These are phyloP conservation scores for Enteromius argenteus DNA, from an alignment of 2,797 vertebrate genomes.

Conservation along the genomic window DNA sequence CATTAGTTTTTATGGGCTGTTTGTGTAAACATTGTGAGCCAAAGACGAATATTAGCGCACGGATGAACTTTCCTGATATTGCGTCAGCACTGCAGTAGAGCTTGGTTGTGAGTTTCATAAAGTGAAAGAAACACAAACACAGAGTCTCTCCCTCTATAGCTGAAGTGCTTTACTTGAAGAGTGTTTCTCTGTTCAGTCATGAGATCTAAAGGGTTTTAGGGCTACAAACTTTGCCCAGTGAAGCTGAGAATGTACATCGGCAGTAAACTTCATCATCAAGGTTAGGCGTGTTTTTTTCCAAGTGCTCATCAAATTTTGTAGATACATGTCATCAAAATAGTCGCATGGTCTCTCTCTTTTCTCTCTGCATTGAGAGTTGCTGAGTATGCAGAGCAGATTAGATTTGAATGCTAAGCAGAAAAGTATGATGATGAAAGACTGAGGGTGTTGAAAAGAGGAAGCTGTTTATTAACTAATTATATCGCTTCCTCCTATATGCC, in stretches of 20 bases:
- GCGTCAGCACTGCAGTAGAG: constrained; percentile 38
- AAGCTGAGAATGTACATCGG: not conserved
- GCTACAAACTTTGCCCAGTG: not conserved
- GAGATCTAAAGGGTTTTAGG: not conserved
- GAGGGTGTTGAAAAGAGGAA: constrained; percentile 6
- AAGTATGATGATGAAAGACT: constrained; percentile 25
- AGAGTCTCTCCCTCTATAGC: not conserved
- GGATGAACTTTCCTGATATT: constrained; percentile 38
- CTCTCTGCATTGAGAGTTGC: constrained; percentile 23
- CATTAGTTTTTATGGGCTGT: constrained; percentile 12
- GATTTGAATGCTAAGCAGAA: constrained; percentile 36
- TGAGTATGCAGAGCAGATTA: constrained; percentile 43
- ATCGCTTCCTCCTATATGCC: not conserved
- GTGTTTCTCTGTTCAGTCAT: not conserved
- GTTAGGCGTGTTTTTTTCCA: constrained; percentile 13
- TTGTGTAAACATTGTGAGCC: constrained; percentile 7
- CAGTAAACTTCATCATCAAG: constrained; percentile 13
- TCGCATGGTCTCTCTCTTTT: not conserved
- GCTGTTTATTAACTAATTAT: not conserved
- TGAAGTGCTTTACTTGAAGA: not conserved
- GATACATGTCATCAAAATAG: constrained; percentile 1
- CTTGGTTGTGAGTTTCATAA: not conserved
- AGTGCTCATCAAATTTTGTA: constrained; percentile 36
- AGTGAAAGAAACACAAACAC: constrained; percentile 5
- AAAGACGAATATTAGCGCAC: not conserved